Evolutionary conservation across 1,140 invertebrate species (phyloP), one percentile per base, ranked within the genome.

Genomic region (Akabosia matsudoensis): DNA sequence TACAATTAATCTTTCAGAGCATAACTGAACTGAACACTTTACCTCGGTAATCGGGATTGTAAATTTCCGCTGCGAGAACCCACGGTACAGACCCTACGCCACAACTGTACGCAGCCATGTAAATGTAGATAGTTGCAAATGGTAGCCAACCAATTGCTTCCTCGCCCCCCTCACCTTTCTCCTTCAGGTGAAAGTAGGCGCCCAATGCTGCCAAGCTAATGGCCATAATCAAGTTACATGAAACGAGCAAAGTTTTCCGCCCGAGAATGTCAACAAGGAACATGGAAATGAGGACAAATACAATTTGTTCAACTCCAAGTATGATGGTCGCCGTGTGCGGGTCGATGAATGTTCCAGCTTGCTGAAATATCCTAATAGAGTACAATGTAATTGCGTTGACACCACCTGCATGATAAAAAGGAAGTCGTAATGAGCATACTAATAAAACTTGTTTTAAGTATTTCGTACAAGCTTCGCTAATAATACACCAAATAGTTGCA

Each of bases 371-470:
- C 56, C 86, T 86, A 16, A 91, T 91, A 0, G 94, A 93, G 83
- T 97, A 97, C 83, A 96, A 97, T 79, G 97, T 94, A 30, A 97
- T 91, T 1, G 94, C 94, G 81, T 96, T 97, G 79, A 96, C 95
- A 28, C 95, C 95, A 67, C 61, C 61, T 67, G 30, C 24, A 3
- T 16, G 7, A 61, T 7, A 61, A 7, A n/a, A 61, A 22, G 13
- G 3, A 56, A 56, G n/a, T 10, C 24, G 3, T n/a, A 56, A 22
- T 24, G 24, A 56, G 24, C 54, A 56, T 56, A n/a, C n/a, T n/a
- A n/a, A n/a, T n/a, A n/a, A n/a, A n/a, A n/a, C n/a, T n/a, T n/a
- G n/a, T n/a, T n/a, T n/a, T n/a, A n/a, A n/a, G n/a, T n/a, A n/a
- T n/a, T n/a, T n/a, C n/a, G n/a, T n/a, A n/a, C n/a, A n/a, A n/a